Percentiles rank a stretch among this genome's conserved stretches.
Evolutionary conservation across 2,113 vertebrate species (phyloP).

Genomic region (Vidua chalybeata): DNA sequence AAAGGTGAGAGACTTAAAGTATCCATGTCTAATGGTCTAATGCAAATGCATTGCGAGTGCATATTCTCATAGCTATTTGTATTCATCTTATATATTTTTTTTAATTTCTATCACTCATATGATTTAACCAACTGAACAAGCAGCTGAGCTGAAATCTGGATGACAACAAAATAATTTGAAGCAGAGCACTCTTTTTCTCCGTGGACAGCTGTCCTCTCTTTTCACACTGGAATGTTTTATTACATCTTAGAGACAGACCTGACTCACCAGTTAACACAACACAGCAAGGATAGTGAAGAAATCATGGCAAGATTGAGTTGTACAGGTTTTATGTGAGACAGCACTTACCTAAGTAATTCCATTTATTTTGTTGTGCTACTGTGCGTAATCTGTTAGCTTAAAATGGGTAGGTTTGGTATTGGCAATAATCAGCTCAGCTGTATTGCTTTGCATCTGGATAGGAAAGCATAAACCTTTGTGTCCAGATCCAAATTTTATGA

Average conservation of each 20-base stretch:
- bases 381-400: not conserved
- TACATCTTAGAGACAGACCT: constrained; percentile 13
- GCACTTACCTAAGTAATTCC: not conserved
- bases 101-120: constrained; percentile 10
- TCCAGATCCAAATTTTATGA: not conserved
- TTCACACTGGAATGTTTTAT: not conserved
- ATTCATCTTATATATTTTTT: constrained; percentile 60
- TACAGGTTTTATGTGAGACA: not conserved
- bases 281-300: not conserved
- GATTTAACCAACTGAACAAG: constrained; percentile 53
- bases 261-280: not conserved
- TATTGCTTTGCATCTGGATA: not conserved
- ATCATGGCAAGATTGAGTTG: not conserved
- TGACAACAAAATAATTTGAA: constrained; percentile 28
- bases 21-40: constrained; percentile 63
- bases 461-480: not conserved
- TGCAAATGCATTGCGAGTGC: not conserved
- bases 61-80: not conserved
- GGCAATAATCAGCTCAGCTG: not conserved
- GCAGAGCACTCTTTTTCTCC: not conserved
- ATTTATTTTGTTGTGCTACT: not conserved
- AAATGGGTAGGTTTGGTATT: not conserved
- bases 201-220: not conserved
- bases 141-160: constrained; percentile 45
- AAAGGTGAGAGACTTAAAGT: constrained; percentile 51